Conservation (phyloP, 2,797 vertebrate species). For the Acanthiza pusilla region DNA sequence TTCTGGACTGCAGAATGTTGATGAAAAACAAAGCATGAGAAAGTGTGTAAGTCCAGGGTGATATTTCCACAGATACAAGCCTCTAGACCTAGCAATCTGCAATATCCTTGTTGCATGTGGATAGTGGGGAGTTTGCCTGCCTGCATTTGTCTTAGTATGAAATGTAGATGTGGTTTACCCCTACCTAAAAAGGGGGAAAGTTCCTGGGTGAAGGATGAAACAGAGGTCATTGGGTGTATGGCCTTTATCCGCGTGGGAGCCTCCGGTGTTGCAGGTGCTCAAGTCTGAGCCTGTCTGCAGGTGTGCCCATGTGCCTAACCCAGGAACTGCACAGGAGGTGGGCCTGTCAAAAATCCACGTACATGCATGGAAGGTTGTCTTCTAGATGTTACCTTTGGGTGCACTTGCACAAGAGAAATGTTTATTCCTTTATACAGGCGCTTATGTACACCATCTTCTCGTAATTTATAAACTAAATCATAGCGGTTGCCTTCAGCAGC, state of each 20-base stretch:
- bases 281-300: neutral
- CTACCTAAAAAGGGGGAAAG: neutral
- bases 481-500: neutral
- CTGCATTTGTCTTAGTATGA: neutral
- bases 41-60: neutral
- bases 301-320: neutral
- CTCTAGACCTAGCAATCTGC: neutral
- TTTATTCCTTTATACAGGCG: neutral
- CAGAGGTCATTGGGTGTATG: neutral
- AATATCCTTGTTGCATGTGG: neutral
- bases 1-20: neutral
- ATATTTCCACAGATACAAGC: neutral
- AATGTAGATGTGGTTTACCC: neutral
- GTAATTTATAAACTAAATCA: neutral
- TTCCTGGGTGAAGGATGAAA: neutral
- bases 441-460: neutral
- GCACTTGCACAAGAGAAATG: neutral
- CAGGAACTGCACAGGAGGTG: neutral
- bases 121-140: neutral
- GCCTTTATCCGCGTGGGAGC: neutral
- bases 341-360: neutral
- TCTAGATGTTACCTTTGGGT: neutral
- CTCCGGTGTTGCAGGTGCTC: neutral
- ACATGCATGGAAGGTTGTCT: neutral
- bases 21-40: neutral